Percentiles rank a stretch among this genome's conserved stretches.
Conservation (phyloP, 2,797 vertebrate species). For the Tenualosa ilisha region DNA sequence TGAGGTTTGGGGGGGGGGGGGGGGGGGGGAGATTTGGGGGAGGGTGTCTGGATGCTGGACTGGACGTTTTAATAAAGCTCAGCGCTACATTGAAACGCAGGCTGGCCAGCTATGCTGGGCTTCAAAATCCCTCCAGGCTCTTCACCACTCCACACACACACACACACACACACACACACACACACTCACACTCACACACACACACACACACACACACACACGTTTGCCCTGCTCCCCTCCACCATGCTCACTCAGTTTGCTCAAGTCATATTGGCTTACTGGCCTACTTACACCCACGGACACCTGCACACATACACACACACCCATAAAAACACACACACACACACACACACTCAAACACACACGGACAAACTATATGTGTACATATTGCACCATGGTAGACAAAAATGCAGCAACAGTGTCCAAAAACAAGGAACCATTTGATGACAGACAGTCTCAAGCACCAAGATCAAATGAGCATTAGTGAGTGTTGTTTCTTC, state of each 20-base stretch:
- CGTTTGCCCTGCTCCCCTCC: neutral
- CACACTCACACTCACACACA: neutral
- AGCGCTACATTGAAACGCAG: constrained; percentile 39
- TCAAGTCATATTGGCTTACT: neutral
- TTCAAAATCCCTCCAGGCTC: neutral
- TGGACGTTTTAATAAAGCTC: constrained; percentile 58
- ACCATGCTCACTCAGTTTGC: neutral
- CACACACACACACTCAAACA: neutral
- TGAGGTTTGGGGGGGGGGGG: neutral
- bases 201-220: constrained; percentile 1
- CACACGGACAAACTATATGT: neutral
- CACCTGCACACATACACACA: neutral
- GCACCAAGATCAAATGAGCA: neutral
- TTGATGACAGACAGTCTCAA: neutral
- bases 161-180: neutral
- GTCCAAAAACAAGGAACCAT: neutral
- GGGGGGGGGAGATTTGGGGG: constrained; percentile 52
- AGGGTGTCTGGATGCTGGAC: constrained; percentile 66
- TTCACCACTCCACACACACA: neutral
- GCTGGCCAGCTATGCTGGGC: neutral
- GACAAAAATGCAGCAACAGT: neutral
- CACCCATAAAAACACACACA: neutral
- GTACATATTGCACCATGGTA: neutral
- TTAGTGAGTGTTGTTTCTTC: neutral
- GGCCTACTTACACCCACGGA: constrained; percentile 33